Base-by-base conservation (phyloP, 1,140 invertebrate genomes). In the Nasonia longicornis region DNA sequence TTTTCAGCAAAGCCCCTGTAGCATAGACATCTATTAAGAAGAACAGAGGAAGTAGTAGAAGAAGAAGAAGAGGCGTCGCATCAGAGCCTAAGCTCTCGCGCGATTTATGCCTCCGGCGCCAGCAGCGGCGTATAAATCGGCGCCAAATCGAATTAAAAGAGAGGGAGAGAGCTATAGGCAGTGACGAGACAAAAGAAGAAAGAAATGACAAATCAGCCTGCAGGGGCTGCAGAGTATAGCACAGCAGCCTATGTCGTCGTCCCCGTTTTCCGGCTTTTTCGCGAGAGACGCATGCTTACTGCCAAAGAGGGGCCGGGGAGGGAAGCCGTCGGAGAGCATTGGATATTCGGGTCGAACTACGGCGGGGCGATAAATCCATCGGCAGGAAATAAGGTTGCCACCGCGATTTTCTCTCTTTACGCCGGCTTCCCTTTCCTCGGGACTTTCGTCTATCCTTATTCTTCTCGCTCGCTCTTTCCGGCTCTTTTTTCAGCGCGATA, bases 311-410 rank as follows among this genome's bases (percentile, higher is more conserved):
- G 1, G 26, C 26, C 26, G 26, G 26, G 67, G 14, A 35, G 26
- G 2, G 14, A n/a, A 26, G 26, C 26, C 26, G 22, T 20, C 20
- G 20, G 64, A 48, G 0, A 35, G 69, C 82, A 84, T 85, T 84
- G 84, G 83, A 84, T 83, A 85, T 85, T 84, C 83, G 82, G 38
- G 74, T 63, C 82, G 83, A 84, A 84, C 26, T 26, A 26, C 77
- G 80, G 79, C 83, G 70, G 80, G 52, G 81, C 84, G 84, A 85
- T 85, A 85, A 85, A 85, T 85, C 83, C 83, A 85, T 84, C 84
- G 75, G 73, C 63, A 82, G 83, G 81, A 85, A 85, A 84, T 85
- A 84, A 84, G 82, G 80, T 84, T 85, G 84, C 84, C 82, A 81
- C 82, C 78, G 75, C 71, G 64, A 83, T 71, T 77, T 83, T 82